Percentiles rank a stretch among this genome's conserved stretches.
Conservation (phyloP, 1,140 invertebrate species). For the Drosophila equinoxialis region DNA sequence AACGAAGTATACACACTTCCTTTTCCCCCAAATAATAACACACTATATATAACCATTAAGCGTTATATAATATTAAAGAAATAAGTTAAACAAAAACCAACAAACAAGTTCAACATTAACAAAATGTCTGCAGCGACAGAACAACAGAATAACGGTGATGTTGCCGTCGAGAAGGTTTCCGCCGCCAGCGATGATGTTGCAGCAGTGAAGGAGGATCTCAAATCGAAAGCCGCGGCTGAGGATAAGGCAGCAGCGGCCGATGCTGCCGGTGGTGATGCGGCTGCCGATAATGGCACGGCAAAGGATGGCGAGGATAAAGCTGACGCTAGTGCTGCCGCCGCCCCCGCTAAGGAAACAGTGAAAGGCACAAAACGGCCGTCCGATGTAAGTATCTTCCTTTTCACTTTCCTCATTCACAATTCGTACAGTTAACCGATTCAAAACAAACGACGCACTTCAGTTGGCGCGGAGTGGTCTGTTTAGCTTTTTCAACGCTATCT, state of each 20-base stretch:
- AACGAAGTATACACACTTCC: conserved; percentile 42
- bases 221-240: conserved; percentile 74
- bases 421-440: conserved; percentile 24
- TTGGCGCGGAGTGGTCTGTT: not conserved
- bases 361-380: conserved; percentile 82
- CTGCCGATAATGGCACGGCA: conserved; percentile 77
- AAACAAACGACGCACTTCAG: conserved; percentile 1
- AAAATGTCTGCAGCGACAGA: conserved; percentile 82
- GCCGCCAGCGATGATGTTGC: conserved; percentile 64
- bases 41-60: conserved; percentile 39
- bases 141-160: conserved; percentile 82
- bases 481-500: conserved; percentile 10
- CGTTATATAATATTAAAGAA: conserved; percentile 63
- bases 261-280: conserved; percentile 65
- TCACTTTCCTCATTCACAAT: not conserved
- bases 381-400: conserved; percentile 66
- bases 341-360: conserved; percentile 75
- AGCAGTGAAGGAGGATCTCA: conserved; percentile 79
- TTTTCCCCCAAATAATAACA: conserved; percentile 24
- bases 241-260: conserved; percentile 70
- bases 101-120: conserved; percentile 44
- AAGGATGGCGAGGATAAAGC: conserved; percentile 70
- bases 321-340: conserved; percentile 64
- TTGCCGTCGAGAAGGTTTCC: conserved; percentile 80
- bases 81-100: conserved; percentile 43